Evolutionary conservation across 2,113 vertebrate genomes (phyloP).

Genomic region (Pygoscelis antarcticus): DNA sequence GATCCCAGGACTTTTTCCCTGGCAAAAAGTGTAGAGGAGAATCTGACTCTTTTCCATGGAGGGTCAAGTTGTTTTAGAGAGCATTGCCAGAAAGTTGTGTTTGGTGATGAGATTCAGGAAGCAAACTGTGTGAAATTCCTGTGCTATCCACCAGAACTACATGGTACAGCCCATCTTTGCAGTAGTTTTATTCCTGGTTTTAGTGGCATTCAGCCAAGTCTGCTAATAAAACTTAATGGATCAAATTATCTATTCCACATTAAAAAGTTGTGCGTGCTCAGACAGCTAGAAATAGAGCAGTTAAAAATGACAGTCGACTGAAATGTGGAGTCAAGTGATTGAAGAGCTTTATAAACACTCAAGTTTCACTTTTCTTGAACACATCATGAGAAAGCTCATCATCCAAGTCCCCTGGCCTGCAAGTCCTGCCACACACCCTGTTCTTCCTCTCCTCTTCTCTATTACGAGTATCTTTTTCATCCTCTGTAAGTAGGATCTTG

Average conservation of each 20-base stretch:
- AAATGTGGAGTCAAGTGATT: neutral
- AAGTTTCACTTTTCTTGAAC: neutral
- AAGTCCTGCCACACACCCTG: fast-evolving
- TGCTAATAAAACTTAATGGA: slow-evolving; percentile 4
- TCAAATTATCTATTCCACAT: neutral
- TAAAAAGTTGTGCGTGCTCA: neutral
- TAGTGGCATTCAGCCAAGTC: neutral
- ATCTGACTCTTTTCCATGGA: neutral
- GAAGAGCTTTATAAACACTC: neutral
- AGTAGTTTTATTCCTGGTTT: neutral
- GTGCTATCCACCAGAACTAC: neutral
- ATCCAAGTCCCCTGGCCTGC: neutral
- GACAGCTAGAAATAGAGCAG: neutral
- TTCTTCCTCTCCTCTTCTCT: neutral
- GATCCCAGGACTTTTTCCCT: neutral
- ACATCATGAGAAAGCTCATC: neutral
- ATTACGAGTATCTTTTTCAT: neutral
- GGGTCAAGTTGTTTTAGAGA: neutral
- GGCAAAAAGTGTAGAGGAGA: neutral
- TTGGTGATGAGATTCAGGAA: neutral
- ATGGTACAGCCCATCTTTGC: neutral
- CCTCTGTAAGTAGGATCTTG: neutral
- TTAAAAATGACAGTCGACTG: neutral
- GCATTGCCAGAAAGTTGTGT: neutral
- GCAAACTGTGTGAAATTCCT: neutral